These are phyloP conservation scores for Strigamia crassipes DNA, from an alignment of 2,888 invertebrate genomes.

Conservation along the genomic window DNA sequence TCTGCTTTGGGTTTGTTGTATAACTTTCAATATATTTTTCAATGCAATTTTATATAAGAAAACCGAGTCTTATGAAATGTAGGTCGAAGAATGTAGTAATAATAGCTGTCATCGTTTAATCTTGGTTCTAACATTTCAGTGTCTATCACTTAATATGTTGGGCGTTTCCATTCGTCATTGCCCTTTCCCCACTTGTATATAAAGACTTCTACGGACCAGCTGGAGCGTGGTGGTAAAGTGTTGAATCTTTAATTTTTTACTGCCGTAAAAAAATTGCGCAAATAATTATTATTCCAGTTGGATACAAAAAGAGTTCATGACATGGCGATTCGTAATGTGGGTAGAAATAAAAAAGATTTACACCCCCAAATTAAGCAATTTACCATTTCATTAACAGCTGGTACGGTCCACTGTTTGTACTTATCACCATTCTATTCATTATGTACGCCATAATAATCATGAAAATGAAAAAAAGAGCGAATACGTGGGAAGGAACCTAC, in stretches of 20 bases:
- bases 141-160: constrained; percentile 48
- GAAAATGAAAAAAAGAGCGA: constrained; percentile 42
- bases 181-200: constrained; percentile 47
- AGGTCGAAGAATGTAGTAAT: constrained; percentile 1
- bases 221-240: constrained; percentile 48
- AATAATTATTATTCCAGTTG: constrained; percentile 41
- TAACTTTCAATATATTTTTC: constrained; percentile 48
- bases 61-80: constrained; percentile 47
- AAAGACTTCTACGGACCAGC: constrained; percentile 47
- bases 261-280: neutral
- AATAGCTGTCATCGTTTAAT: neutral
- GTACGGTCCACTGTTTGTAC: constrained; percentile 47
- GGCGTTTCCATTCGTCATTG: constrained; percentile 46
- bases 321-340: constrained; percentile 47
- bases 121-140: constrained; percentile 18
- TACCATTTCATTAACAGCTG: constrained; percentile 32
- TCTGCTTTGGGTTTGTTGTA: constrained; percentile 45
- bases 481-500: constrained; percentile 48
- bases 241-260: neutral
- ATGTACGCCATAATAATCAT: constrained; percentile 32
- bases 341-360: neutral
- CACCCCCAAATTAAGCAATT: neutral
- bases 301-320: constrained; percentile 43
- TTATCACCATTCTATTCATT: constrained; percentile 43
- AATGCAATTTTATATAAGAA: constrained; percentile 44